Evolutionary conservation across 2,888 invertebrate species (phyloP).

Genomic region (Drosophila picticornis): DNA sequence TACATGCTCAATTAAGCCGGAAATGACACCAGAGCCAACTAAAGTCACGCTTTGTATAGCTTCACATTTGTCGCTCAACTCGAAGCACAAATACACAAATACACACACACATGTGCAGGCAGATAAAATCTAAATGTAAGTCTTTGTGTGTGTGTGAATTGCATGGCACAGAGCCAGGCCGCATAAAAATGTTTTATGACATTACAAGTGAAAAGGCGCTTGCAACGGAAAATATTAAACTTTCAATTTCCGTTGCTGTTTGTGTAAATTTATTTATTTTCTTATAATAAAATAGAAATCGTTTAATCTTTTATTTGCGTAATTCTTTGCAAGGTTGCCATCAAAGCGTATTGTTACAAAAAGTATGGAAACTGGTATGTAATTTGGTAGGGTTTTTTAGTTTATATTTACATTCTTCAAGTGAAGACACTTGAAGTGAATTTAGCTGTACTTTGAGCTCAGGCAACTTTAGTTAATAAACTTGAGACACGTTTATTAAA

Average conservation of each 20-base stretch:
- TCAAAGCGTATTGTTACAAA: background rate
- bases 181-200: constrained; percentile 14
- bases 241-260: constrained; percentile 40
- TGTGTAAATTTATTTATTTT: constrained; percentile 15
- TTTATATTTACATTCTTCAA: background rate
- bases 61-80: constrained; percentile 46
- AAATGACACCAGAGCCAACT: constrained; percentile 78
- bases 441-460: background rate
- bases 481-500: constrained; percentile 32
- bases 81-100: background rate
- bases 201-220: constrained; percentile 17
- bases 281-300: constrained; percentile 11
- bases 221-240: constrained; percentile 35
- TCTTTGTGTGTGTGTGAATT: background rate
- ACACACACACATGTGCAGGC: background rate
- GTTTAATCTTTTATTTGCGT: constrained; percentile 8
- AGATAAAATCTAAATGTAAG: background rate
- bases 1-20: constrained; percentile 79
- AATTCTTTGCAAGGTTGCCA: background rate
- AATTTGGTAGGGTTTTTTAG: background rate
- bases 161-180: constrained; percentile 49
- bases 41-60: constrained; percentile 75
- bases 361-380: background rate
- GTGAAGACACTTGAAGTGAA: background rate
- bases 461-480: constrained; percentile 19